Percentiles rank a stretch among this genome's conserved stretches.
phyloP scores from a whole-genome alignment of 2,797 vertebrate species.

The Macrochelys suwanniensis region DNA sequence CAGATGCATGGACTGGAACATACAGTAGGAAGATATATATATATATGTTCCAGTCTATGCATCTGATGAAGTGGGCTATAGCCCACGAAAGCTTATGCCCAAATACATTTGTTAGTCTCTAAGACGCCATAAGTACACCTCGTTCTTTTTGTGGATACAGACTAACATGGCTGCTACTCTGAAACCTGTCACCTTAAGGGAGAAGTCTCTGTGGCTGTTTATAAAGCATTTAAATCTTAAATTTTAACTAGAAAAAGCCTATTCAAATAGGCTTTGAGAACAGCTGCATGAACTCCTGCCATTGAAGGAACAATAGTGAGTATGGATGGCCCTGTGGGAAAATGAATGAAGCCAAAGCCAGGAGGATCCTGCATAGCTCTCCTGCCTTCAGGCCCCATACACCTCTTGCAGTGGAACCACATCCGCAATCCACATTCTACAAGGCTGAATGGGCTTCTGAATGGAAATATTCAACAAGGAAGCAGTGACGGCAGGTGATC shows the following conservation, averaged over 20 bases:
- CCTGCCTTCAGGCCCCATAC: background rate
- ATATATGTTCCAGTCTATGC: no score
- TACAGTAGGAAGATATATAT: no score
- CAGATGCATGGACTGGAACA: no score
- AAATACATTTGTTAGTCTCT: no score
- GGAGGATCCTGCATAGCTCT: background rate
- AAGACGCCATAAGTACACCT: no score
- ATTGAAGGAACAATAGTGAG: background rate
- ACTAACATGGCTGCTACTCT: no score
- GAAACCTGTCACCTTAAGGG: background rate
- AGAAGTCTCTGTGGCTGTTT: background rate
- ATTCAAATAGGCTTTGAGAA: background rate
- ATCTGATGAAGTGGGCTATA: no score
- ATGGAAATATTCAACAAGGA: accelerated
- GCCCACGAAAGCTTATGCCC: no score
- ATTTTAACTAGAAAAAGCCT: background rate
- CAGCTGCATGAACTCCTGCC: background rate
- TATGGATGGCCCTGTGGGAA: background rate
- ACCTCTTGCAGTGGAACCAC: background rate
- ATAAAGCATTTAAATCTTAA: background rate
- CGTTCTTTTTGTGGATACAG: no score
- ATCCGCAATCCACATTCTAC: accelerated
- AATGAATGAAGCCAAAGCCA: background rate
- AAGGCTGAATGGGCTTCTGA: accelerated
- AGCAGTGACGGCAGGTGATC: background rate